A percentile compares a stretch with the other conserved stretches of the same genome.
These are phyloP conservation scores for Dryomyza anilis DNA, from an alignment of 2,888 invertebrate species.

Conservation along the genomic window DNA sequence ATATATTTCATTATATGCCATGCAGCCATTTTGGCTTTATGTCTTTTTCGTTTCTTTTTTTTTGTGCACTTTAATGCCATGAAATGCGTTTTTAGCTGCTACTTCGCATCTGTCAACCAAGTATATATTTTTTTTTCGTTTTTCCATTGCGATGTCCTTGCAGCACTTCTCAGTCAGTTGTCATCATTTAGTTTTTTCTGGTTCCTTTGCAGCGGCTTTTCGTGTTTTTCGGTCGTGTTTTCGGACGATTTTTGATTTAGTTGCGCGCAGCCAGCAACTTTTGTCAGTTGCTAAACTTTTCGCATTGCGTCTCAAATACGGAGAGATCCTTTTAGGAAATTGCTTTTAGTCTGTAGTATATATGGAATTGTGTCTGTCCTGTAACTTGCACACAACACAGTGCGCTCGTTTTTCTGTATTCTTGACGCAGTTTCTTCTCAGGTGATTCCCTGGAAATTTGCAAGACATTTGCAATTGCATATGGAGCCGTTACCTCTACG, in stretches of 20 bases:
- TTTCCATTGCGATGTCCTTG: neutral
- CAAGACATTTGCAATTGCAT: too few relatives aligned
- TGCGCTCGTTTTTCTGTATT: neutral
- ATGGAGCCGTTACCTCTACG: too few relatives aligned
- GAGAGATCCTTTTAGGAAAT: slow-evolving; percentile 5
- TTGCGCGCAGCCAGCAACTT: neutral
- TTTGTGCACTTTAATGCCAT: slow-evolving; percentile 12
- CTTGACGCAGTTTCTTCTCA: neutral
- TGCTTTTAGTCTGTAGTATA: neutral
- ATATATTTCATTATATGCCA: neutral
- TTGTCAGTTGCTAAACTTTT: neutral
- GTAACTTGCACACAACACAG: too few relatives aligned
- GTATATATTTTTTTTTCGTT: neutral
- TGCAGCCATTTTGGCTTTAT: neutral
- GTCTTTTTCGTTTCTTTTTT: neutral
- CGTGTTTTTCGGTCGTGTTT: neutral
- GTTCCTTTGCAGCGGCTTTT: neutral
- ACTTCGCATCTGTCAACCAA: neutral
- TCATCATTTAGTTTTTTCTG: neutral
- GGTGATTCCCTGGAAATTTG: neutral
- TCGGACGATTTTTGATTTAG: slow-evolving; percentile 1
- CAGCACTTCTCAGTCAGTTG: slow-evolving; percentile 14
- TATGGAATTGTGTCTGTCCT: neutral
- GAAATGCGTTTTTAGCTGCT: slow-evolving; percentile 7
- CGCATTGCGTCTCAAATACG: neutral